Percentiles rank a stretch among this genome's conserved stretches.
Conservation (phyloP, 2,888 invertebrate species). For the Drosophila prostipennis region DNA sequence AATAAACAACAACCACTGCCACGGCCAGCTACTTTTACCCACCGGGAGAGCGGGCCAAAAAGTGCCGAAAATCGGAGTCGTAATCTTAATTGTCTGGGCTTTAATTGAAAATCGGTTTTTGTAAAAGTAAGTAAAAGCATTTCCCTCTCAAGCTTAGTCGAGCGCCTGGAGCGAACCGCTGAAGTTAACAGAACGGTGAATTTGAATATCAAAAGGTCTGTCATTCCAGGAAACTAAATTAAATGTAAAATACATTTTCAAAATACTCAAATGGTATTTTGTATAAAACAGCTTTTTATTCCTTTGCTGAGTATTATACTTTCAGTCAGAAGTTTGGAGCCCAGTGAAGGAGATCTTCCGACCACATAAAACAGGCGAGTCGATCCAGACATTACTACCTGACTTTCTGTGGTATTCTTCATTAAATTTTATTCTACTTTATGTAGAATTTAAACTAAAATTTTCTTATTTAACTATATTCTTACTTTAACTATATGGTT, state of each 20-base stretch:
- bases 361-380: no score
- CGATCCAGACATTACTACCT: no score
- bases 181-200: slow-evolving; percentile 11
- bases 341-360: no score
- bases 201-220: neutral
- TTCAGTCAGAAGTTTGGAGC: no score
- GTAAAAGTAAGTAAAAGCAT: slow-evolving; percentile 68
- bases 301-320: no score
- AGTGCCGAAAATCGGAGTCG: slow-evolving; percentile 61
- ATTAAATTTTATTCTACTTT: no score
- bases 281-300: no score
- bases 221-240: neutral
- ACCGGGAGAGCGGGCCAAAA: slow-evolving; percentile 29
- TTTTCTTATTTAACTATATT: no score
- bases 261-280: neutral
- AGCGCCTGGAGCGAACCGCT: slow-evolving; percentile 9
- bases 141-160: slow-evolving; percentile 64
- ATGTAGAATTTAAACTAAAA: no score
- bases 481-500: no score
- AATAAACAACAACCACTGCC: neutral
- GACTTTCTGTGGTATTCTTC: no score
- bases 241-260: neutral
- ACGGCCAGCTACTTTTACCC: slow-evolving; percentile 61
- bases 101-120: slow-evolving; percentile 70
- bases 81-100: slow-evolving; percentile 70